These are phyloP conservation scores for Spea hammondii DNA, from an alignment of 2,797 vertebrate species.

Conservation along the genomic window DNA sequence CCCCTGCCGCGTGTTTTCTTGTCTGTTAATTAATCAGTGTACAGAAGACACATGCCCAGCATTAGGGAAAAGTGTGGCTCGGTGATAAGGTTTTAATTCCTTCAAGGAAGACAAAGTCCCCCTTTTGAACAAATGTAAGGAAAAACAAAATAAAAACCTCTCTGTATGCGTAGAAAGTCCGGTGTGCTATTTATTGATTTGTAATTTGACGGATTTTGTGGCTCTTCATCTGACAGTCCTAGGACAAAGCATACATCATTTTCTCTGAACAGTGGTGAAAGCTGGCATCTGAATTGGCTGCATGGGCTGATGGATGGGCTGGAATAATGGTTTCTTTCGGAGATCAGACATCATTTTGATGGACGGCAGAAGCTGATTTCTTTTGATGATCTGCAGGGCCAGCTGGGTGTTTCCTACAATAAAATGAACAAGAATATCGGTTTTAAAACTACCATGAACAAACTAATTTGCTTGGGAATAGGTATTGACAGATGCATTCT, in stretches of 20 bases:
- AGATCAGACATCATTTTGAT: slow-evolving; percentile 81
- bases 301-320: slow-evolving; percentile 74
- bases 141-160: slow-evolving; percentile 60
- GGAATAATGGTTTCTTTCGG: slow-evolving; percentile 83
- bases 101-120: slow-evolving; percentile 1
- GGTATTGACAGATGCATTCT: too few relatives aligned
- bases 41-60: not conserved
- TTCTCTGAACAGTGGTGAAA: slow-evolving; percentile 88
- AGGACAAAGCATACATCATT: slow-evolving; percentile 68
- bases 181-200: slow-evolving; percentile 57
- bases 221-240: slow-evolving; percentile 46
- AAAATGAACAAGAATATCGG: slow-evolving; percentile 27
- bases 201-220: slow-evolving; percentile 44
- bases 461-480: too few relatives aligned
- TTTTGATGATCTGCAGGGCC: slow-evolving; percentile 98
- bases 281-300: slow-evolving; percentile 85
- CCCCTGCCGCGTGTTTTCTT: not conserved
- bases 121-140: not conserved
- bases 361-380: slow-evolving; percentile 91
- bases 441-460: not conserved
- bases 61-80: not conserved
- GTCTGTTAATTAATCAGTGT: not conserved
- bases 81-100: slow-evolving; percentile 4
- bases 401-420: slow-evolving; percentile 89
- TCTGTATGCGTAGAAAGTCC: slow-evolving; percentile 59